Base-by-base conservation (phyloP, 37 sponge, comb jelly and placozoan species). In the Hexactinellida sp. region DNA sequence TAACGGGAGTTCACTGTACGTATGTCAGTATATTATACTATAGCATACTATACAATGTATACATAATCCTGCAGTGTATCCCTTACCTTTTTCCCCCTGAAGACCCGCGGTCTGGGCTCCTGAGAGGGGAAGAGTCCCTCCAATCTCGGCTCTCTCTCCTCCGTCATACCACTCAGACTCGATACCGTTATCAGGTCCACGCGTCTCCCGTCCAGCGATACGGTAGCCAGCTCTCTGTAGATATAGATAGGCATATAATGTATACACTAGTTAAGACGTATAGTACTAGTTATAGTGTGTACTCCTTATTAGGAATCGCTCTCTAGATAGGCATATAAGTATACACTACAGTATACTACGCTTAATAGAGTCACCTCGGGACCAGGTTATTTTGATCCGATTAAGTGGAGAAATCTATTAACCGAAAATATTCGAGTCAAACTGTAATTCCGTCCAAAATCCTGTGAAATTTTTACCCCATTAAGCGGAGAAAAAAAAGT, bases 161-260 rank as follows among this genome's bases (percentile, higher is more conserved):
- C 88, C 0, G 85, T 84, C 36, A 94, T 90, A 0, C 93, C 96
- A 23, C 90, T 84, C 24, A 83, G 85, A 34, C 96, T 95, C 0
- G 93, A 90, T 54, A 98, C 85, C 9, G 99, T 98, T 0, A 98
- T 82, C 37, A 95, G 88, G 54, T 98, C 96, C 38, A 97, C 87
- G 30, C 94, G 76, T 1, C 90, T 84, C 0, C 91, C 91, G 3
- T 98, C 94, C 28, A 95, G 83, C 24, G 91, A 87, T 35, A 86
- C 38, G 54, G 89, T 90, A 3, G 95, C 54, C 23, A 91, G 89
- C 38, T 93, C 93, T 5, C 92, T 89, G 83, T 1, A 83, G n/a
- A n/a, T n/a, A n/a, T n/a, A n/a, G n/a, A n/a, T n/a, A n/a, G n/a
- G 21, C 54, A 23, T 30, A 21, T 21, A n/a, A 76, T 76, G 82